These are phyloP conservation scores for Lacanobia oleracea DNA, from an alignment of 2,888 invertebrate species.

Conservation along the genomic window DNA sequence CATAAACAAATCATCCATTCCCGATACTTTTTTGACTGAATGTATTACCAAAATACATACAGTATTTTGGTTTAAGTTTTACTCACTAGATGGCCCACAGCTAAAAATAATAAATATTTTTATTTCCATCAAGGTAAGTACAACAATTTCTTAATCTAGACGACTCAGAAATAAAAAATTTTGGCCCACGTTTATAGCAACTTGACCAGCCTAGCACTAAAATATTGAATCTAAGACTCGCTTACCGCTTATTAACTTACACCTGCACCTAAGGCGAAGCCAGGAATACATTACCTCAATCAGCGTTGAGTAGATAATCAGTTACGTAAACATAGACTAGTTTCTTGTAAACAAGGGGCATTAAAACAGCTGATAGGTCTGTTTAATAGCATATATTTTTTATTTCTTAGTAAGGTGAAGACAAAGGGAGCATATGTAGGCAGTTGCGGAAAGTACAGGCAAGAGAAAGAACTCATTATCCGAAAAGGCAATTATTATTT, in stretches of 20 bases:
- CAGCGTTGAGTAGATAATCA: slow-evolving; percentile 53
- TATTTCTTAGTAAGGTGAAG: background rate
- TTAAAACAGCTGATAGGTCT: slow-evolving; percentile 39
- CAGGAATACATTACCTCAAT: slow-evolving; percentile 56
- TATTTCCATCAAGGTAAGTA: too few relatives aligned
- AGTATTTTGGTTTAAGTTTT: background rate
- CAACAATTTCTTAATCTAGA: too few relatives aligned
- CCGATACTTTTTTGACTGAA: too few relatives aligned
- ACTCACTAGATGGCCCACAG: background rate
- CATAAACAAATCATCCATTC: too few relatives aligned
- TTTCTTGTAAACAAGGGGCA: slow-evolving; percentile 32
- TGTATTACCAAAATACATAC: background rate
- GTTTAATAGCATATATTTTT: slow-evolving; percentile 6
- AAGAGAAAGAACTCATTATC: background rate
- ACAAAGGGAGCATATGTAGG: background rate
- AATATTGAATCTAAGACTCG: slow-evolving; percentile 35
- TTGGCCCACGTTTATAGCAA: background rate
- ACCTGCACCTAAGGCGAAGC: slow-evolving; percentile 48
- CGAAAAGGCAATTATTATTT: too few relatives aligned
- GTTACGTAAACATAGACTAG: slow-evolving; percentile 37
- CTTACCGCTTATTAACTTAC: slow-evolving; percentile 36
- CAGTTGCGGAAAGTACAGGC: background rate
- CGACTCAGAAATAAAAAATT: background rate
- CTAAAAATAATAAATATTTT: too few relatives aligned
- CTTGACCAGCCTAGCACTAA: slow-evolving; percentile 4